Conservation (phyloP, 2,888 invertebrate species). For the Epirrita christyi region DNA sequence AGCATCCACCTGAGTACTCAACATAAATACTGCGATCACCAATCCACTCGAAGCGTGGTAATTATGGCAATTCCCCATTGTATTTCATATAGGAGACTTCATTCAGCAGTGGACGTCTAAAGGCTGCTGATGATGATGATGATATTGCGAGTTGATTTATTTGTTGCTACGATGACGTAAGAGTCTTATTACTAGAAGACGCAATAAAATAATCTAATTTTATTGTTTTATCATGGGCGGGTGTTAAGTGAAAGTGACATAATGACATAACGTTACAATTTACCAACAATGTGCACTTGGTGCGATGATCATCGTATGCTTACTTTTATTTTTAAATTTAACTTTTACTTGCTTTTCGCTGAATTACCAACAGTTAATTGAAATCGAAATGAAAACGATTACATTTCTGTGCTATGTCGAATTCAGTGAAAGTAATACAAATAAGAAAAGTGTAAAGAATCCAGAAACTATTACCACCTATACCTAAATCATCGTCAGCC, state of each 20-base stretch:
- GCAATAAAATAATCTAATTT: slow-evolving; percentile 9
- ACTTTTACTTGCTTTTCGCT: slow-evolving; percentile 27
- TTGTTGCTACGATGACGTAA: background rate
- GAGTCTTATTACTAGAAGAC: background rate
- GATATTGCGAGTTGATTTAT: background rate
- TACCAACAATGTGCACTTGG: too few species aligned
- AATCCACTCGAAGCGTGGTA: too few species aligned
- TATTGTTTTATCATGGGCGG: slow-evolving; percentile 2
- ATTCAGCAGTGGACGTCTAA: too few species aligned
- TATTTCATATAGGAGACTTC: too few species aligned
- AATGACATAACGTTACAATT: background rate
- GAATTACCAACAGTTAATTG: slow-evolving; percentile 25
- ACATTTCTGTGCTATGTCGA: slow-evolving; percentile 29
- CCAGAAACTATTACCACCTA: background rate
- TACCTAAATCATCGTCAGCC: too few species aligned
- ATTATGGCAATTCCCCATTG: too few species aligned
- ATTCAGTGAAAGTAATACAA: slow-evolving; percentile 33
- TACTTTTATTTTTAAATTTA: slow-evolving; percentile 1
- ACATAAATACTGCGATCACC: too few species aligned
- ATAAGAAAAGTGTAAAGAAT: slow-evolving; percentile 11
- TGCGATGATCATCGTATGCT: too few species aligned
- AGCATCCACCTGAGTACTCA: too few species aligned
- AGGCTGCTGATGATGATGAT: too few species aligned
- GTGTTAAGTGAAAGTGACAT: slow-evolving; percentile 13
- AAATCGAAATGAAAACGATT: slow-evolving; percentile 33